These are phyloP conservation scores for Cryptoprocta ferox DNA, from an alignment of 2,797 vertebrate genomes.

Conservation along the genomic window DNA sequence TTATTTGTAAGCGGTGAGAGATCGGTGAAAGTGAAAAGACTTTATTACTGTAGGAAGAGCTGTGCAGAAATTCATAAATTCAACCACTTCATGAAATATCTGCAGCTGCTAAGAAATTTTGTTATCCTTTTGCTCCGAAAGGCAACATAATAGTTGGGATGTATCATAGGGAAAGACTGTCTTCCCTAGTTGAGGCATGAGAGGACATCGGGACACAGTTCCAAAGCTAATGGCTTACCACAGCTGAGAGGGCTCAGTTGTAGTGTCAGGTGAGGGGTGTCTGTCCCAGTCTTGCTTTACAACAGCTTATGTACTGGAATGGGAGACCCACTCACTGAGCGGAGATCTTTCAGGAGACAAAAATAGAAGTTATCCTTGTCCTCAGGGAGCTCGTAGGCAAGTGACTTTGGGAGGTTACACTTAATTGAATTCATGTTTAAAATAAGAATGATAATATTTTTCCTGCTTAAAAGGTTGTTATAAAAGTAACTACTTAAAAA, in stretches of 20 bases:
- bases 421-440: conserved; percentile 41
- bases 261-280: background rate
- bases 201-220: background rate
- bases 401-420: background rate
- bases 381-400: background rate
- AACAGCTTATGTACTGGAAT: background rate
- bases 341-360: background rate
- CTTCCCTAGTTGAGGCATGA: background rate
- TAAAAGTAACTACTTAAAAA: conserved; percentile 28
- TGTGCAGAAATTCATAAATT: conserved; percentile 8
- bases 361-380: background rate
- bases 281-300: background rate
- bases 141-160: background rate
- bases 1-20: background rate
- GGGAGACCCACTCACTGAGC: background rate
- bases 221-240: background rate
- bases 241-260: background rate
- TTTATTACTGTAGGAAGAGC: background rate
- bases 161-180: background rate
- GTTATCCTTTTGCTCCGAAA: conserved; percentile 14
- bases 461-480: background rate
- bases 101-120: background rate
- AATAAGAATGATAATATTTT: background rate
- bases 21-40: conserved; percentile 17
- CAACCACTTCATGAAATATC: background rate